phyloP scores from a whole-genome alignment of 1,140 invertebrate species.

The Leptinotarsa texana region DNA sequence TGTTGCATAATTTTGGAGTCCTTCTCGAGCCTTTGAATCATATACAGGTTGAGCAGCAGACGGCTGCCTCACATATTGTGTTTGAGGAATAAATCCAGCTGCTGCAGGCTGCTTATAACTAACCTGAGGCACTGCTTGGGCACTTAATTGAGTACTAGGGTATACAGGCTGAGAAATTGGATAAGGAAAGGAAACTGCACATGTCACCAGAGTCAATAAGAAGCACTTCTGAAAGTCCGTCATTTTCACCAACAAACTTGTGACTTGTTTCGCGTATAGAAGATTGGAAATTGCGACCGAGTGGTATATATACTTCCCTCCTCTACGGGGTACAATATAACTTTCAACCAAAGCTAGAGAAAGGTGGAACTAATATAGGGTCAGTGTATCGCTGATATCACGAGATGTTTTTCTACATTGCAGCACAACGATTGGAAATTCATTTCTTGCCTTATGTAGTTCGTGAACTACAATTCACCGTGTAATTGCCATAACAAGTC shows the following conservation, averaged over 20 bases:
- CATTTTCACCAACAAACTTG: conserved; percentile 1
- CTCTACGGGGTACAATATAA: not conserved
- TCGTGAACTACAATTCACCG: conserved; percentile 2
- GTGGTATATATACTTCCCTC: conserved; percentile 21
- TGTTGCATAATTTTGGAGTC: conserved; percentile 21
- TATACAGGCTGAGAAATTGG: conserved; percentile 17
- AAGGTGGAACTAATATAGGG: conserved; percentile 13
- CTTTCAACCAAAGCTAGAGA: conserved; percentile 16
- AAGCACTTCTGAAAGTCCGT: conserved; percentile 9
- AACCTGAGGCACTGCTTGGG: conserved; percentile 8
- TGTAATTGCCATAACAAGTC: conserved; percentile 10
- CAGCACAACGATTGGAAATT: not conserved
- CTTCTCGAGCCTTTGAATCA: conserved; percentile 11
- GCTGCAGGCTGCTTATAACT: conserved; percentile 15
- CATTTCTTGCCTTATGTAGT: conserved; percentile 2
- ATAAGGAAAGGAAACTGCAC: conserved; percentile 8
- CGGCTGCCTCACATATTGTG: conserved; percentile 16
- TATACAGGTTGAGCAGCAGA: not conserved
- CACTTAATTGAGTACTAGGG: conserved; percentile 15
- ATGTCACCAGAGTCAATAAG: not conserved
- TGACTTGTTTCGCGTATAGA: not conserved
- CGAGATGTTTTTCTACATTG: conserved; percentile 13
- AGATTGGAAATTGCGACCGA: not conserved
- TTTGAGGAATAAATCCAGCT: conserved; percentile 2
- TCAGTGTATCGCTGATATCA: conserved; percentile 20